These are phyloP conservation scores for Paralichthys olivaceus DNA, from an alignment of 2,113 vertebrate genomes.

Conservation along the genomic window DNA sequence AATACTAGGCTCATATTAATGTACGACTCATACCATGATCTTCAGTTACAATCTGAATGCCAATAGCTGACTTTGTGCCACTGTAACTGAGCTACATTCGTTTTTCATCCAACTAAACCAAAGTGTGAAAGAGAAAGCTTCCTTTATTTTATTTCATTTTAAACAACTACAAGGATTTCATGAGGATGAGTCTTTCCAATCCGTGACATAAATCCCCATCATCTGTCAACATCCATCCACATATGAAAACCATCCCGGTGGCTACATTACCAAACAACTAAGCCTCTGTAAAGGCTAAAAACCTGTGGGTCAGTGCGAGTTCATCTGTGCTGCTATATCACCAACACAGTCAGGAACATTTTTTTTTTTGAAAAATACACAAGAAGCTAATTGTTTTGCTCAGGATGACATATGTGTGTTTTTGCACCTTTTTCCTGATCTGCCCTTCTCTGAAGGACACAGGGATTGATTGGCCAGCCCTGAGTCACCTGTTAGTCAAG, in stretches of 20 bases:
- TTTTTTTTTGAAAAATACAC: conserved; percentile 7
- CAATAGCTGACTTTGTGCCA: neutral
- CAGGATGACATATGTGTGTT: neutral
- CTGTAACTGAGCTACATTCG: neutral
- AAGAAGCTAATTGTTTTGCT: neutral
- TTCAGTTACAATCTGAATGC: neutral
- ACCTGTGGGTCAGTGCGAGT: conserved; percentile 35
- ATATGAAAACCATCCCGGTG: conserved; percentile 40
- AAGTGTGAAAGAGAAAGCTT: conserved; percentile 7
- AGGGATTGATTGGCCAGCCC: neutral
- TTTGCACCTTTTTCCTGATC: neutral
- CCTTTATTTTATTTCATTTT: neutral
- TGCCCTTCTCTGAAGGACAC: neutral
- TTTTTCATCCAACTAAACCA: neutral
- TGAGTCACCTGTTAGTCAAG: neutral
- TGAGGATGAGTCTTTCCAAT: conserved; percentile 22
- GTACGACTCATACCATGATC: neutral
- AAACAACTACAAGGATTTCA: conserved; percentile 15
- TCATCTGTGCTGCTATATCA: conserved; percentile 21
- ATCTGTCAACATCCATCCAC: conserved; percentile 53
- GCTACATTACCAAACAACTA: conserved; percentile 41
- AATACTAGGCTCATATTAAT: neutral
- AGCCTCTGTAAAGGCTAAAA: conserved; percentile 50
- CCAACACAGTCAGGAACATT: neutral
- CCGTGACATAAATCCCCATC: conserved; percentile 42